Evolutionary conservation across 2,797 vertebrate species (phyloP), one percentile per base, ranked within the genome.

Genomic region (Fistularia commersonii): DNA sequence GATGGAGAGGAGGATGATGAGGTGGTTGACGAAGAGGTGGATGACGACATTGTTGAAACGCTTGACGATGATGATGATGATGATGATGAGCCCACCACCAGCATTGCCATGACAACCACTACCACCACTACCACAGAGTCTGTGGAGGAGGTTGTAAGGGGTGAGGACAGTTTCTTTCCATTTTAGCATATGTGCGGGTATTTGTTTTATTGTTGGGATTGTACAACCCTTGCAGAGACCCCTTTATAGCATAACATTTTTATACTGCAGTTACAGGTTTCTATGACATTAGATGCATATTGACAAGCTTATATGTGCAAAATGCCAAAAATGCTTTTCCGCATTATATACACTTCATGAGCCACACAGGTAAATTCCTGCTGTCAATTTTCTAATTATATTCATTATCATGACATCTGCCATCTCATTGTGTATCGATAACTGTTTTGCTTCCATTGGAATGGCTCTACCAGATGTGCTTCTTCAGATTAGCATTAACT

Each of bases 131-230:
- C 96, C 39, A 97, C 95, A 0, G 97, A 99, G 69, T 98, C 96
- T 0, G 94, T 98, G 51, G 97, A 98, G 79, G 97, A 99, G 72
- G 95, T 99, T 43, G 97, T 99, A 57, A 88, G 91, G 90, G 97
- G 97, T 99, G 62, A 79, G 79, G 37, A 48, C 3, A 3, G 7
- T n/a, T 15, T 31, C 42, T 51, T 6, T 8, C 8, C 2, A 33
- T 7, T 6, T 9, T 47, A 12, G 33, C 35, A 8, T 47, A 45
- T 11, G 11, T 45, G 10, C 10, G 7, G 0, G 6, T 31, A 43
- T 3, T 33, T 2, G 23, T 23, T 23, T 23, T 23, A 23, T 23
- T 23, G 23, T 4, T 2, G 23, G 23, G 23, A 23, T 23, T 23
- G 4, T 23, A 23, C 2, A 23, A 23, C 23, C 23, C 23, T 23